These are phyloP conservation scores for Apodemia zela DNA, from an alignment of 2,888 invertebrate species.

Conservation along the genomic window DNA sequence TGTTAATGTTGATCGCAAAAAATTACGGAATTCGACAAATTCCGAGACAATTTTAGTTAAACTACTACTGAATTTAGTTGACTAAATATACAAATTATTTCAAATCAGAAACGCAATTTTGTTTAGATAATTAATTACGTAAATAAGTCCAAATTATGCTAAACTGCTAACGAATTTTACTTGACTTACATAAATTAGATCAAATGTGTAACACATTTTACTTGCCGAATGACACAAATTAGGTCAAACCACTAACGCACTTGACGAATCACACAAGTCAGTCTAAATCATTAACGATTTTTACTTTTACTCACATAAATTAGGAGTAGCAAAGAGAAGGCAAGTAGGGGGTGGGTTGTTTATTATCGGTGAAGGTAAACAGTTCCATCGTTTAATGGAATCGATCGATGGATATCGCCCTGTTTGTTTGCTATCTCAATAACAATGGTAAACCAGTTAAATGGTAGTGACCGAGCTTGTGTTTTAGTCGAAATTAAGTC, in stretches of 20 bases:
- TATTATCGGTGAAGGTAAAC: conserved; percentile 1
- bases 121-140: neutral
- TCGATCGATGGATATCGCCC: neutral
- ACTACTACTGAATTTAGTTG: no score
- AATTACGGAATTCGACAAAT: no score
- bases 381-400: conserved; percentile 5
- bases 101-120: no score
- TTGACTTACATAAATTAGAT: neutral
- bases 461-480: no score
- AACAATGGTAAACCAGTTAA: neutral
- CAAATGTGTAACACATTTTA: no score
- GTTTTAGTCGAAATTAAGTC: no score
- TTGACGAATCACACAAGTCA: neutral
- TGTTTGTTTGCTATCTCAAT: neutral
- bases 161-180: neutral
- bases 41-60: no score
- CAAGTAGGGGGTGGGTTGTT: neutral
- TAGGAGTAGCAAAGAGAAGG: neutral
- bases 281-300: no score
- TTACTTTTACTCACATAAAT: no score
- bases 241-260: no score
- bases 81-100: neutral
- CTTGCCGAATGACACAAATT: no score
- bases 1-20: no score
- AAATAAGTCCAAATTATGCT: neutral